These are phyloP conservation scores for Acanthurus lineatus DNA, from an alignment of 2,797 vertebrate genomes.

Conservation along the genomic window DNA sequence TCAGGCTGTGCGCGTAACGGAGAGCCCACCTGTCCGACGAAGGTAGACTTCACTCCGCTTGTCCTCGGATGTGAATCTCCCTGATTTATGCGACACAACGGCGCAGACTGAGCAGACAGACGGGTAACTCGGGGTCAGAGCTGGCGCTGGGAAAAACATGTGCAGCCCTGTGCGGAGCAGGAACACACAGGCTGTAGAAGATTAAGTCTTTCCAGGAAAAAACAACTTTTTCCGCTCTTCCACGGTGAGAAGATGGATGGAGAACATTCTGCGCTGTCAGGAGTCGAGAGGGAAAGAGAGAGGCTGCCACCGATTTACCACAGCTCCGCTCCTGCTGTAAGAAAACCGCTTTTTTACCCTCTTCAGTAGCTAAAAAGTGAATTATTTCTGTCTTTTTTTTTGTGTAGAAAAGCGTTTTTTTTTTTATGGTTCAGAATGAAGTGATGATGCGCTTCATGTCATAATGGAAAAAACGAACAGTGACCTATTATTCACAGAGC, in stretches of 20 bases:
- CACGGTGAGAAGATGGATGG: conserved; percentile 69
- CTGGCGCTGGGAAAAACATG: conserved; percentile 53
- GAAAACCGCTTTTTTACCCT: background rate
- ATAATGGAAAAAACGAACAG: too few species aligned
- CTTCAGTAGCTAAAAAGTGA: background rate
- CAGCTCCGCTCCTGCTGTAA: conserved; percentile 70
- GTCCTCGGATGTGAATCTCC: conserved; percentile 65
- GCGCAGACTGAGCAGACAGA: conserved; percentile 3
- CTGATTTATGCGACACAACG: conserved; percentile 25
- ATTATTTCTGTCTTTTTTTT: background rate
- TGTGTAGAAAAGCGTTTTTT: background rate
- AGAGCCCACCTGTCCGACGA: conserved; percentile 70
- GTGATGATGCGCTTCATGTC: too few species aligned
- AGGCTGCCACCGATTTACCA: conserved; percentile 73
- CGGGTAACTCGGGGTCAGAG: conserved; percentile 8
- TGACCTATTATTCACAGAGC: too few species aligned
- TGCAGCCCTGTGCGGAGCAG: conserved; percentile 22
- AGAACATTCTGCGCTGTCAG: conserved; percentile 69
- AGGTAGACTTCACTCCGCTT: conserved; percentile 51
- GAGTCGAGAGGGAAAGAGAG: conserved; percentile 69
- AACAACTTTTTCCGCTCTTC: conserved; percentile 42
- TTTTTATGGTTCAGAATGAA: too few species aligned
- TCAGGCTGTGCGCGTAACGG: conserved; percentile 55
- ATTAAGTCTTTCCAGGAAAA: conserved; percentile 47
- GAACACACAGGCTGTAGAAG: conserved; percentile 30